These are phyloP conservation scores for Heliconius himera DNA, from an alignment of 1,140 invertebrate genomes.

Conservation along the genomic window DNA sequence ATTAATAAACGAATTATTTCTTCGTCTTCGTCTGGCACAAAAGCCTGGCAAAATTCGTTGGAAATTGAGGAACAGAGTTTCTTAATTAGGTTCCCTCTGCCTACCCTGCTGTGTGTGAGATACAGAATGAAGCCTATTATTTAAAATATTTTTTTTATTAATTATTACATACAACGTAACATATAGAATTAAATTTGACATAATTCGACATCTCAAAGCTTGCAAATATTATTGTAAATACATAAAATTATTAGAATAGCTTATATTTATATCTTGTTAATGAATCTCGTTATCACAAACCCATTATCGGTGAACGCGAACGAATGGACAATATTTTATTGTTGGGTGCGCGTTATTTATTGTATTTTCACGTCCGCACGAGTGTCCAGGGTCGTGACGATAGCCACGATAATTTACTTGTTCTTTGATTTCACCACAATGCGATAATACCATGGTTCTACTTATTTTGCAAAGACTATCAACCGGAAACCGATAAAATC, in stretches of 20 bases:
- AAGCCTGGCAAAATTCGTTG: too few species aligned
- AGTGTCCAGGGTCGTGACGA: conserved; percentile 44
- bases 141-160: too few species aligned
- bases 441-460: conserved; percentile 6
- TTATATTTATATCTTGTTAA: neutral
- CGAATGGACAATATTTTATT: conserved; percentile 41
- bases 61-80: too few species aligned
- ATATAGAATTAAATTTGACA: too few species aligned
- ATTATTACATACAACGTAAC: too few species aligned
- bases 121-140: too few species aligned
- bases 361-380: conserved; percentile 43
- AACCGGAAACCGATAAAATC: neutral
- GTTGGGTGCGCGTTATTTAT: conserved; percentile 41
- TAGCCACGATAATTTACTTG: conserved; percentile 39
- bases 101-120: too few species aligned
- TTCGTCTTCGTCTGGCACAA: too few species aligned
- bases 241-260: neutral
- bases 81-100: too few species aligned
- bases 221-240: neutral
- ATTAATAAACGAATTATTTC: too few species aligned
- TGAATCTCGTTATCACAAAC: conserved; percentile 17
- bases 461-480: neutral
- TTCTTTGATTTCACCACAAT: conserved; percentile 28
- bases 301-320: conserved; percentile 27
- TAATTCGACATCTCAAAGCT: too few species aligned